Percentiles rank a stretch among this genome's conserved stretches.
Conservation (phyloP, 2,888 invertebrate species). For the Cactoblastis cactorum region DNA sequence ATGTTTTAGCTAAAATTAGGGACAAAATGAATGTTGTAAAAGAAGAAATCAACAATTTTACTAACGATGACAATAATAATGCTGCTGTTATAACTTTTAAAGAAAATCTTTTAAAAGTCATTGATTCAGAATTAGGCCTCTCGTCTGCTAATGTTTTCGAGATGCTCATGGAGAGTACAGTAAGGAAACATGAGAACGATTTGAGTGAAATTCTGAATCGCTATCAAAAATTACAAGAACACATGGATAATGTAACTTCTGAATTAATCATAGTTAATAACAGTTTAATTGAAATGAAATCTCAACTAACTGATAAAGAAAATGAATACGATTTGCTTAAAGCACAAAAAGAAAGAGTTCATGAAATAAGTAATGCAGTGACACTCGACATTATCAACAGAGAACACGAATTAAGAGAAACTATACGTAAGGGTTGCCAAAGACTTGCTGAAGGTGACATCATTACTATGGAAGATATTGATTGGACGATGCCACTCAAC, state of each 20-base stretch:
- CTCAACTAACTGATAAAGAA: slow-evolving; percentile 47
- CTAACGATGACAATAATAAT: slow-evolving; percentile 24
- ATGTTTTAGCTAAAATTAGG: slow-evolving; percentile 37
- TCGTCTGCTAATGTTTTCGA: slow-evolving; percentile 43
- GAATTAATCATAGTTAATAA: slow-evolving; percentile 42
- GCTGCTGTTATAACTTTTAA: slow-evolving; percentile 38
- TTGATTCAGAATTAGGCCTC: slow-evolving; percentile 50
- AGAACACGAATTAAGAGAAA: slow-evolving; percentile 45
- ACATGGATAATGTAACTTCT: slow-evolving; percentile 34
- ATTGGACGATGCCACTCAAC: slow-evolving; percentile 33
- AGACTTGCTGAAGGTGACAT: slow-evolving; percentile 42
- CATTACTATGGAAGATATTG: slow-evolving; percentile 32
- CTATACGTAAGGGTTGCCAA: slow-evolving; percentile 38
- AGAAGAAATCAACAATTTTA: slow-evolving; percentile 23
- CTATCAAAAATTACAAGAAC: slow-evolving; percentile 36
- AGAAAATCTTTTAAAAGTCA: slow-evolving; percentile 41
- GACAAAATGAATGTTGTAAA: slow-evolving; percentile 35
- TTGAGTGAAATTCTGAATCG: slow-evolving; percentile 33
- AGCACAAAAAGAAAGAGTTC: slow-evolving; percentile 49
- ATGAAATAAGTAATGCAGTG: slow-evolving; percentile 58
- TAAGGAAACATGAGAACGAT: slow-evolving; percentile 37
- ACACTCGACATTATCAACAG: slow-evolving; percentile 56
- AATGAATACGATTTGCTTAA: slow-evolving; percentile 50
- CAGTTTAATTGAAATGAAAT: slow-evolving; percentile 41
- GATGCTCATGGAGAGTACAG: slow-evolving; percentile 34